These are phyloP conservation scores for Zoroaster sp. DNA, from an alignment of 53 echinoderm and acorn worm genomes.

Conservation along the genomic window DNA sequence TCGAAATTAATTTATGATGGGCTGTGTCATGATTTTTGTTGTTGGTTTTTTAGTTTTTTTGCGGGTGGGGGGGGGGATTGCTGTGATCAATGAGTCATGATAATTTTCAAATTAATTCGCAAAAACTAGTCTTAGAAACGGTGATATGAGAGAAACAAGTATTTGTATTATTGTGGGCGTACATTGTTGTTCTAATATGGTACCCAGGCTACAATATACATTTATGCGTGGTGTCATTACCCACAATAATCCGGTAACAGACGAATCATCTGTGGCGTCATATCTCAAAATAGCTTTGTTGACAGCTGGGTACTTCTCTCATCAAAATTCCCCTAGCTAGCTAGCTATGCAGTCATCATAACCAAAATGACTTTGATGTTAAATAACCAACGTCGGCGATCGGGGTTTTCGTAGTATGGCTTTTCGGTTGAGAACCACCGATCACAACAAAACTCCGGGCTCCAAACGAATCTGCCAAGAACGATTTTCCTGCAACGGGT, in stretches of 20 bases:
- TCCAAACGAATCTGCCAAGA: slow-evolving; percentile 94
- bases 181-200: neutral
- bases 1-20: too few species aligned
- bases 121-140: too few species aligned
- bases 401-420: slow-evolving; percentile 24
- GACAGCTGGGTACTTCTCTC: neutral
- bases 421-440: neutral
- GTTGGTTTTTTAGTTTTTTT: too few species aligned
- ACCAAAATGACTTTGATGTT: too few species aligned
- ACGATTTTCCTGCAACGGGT: slow-evolving; percentile 80
- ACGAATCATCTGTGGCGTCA: neutral
- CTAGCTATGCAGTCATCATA: too few species aligned
- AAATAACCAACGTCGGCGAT: neutral
- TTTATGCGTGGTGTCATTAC: neutral
- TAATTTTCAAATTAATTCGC: too few species aligned
- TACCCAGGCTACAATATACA: neutral
- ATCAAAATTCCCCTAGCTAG: neutral
- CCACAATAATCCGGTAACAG: neutral
- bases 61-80: too few species aligned
- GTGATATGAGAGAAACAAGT: neutral
- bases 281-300: neutral
- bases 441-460: slow-evolving; percentile 58
- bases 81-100: too few species aligned
- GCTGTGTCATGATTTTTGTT: too few species aligned
- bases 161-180: neutral